Conservation (phyloP, 1,140 invertebrate species). For the Hesperophylax magnus region DNA sequence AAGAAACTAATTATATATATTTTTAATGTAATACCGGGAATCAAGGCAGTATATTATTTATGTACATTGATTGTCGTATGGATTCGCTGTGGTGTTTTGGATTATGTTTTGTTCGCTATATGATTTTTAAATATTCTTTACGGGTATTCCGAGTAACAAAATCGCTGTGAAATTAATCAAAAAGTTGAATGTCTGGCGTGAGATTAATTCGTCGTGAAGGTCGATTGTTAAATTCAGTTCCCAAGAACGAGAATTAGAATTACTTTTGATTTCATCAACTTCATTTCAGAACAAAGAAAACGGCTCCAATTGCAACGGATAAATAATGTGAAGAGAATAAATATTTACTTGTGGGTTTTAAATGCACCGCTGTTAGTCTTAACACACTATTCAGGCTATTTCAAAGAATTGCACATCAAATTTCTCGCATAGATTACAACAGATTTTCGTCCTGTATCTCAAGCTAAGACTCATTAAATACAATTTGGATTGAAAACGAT, state of each 20-base stretch:
- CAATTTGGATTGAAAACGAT: too few species aligned
- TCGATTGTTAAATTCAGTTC: conserved; percentile 26
- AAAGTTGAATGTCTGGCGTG: conserved; percentile 29
- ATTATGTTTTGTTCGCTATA: too few species aligned
- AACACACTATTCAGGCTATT: too few species aligned
- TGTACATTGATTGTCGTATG: neutral
- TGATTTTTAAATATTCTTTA: neutral
- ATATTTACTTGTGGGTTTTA: too few species aligned
- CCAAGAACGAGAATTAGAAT: conserved; percentile 35
- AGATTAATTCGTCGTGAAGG: conserved; percentile 38
- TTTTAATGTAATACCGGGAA: too few species aligned
- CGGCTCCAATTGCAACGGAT: conserved; percentile 22
- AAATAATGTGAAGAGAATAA: conserved; percentile 2
- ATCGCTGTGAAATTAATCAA: conserved; percentile 28
- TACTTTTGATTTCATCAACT: conserved; percentile 43
- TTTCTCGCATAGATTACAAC: too few species aligned
- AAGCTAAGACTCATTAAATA: too few species aligned
- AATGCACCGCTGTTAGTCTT: too few species aligned
- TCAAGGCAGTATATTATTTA: too few species aligned
- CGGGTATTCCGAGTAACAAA: neutral
- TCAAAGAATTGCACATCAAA: too few species aligned
- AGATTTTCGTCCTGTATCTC: too few species aligned
- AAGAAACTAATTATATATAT: too few species aligned
- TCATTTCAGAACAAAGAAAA: conserved; percentile 46
- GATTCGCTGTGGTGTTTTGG: neutral